Evolutionary conservation across 2,888 invertebrate genomes (phyloP).

Genomic region (Meteorus colon): DNA sequence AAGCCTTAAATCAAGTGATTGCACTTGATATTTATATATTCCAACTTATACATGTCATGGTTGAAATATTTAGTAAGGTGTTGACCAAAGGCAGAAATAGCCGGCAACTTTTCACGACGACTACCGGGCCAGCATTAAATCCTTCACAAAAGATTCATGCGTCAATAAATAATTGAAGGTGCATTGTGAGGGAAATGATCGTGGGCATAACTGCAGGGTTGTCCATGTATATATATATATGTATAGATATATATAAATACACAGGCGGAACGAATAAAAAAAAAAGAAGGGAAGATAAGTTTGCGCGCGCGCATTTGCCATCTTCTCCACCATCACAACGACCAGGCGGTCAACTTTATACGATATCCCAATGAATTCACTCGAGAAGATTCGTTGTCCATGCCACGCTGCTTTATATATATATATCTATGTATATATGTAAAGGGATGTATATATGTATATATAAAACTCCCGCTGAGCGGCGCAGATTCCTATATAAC

Average conservation of each 20-base stretch:
- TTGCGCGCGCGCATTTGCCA: neutral
- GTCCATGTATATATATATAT: neutral
- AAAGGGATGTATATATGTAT: neutral
- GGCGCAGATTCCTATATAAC: conserved; percentile 48
- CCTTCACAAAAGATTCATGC: conserved; percentile 54
- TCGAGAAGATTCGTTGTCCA: conserved; percentile 52
- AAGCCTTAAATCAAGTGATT: neutral
- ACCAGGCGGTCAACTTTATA: conserved; percentile 18
- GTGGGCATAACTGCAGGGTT: neutral
- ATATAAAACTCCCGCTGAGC: conserved; percentile 60
- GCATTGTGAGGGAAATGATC: conserved; percentile 45
- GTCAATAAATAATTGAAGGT: conserved; percentile 55
- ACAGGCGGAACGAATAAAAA: neutral
- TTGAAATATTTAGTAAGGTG: conserved; percentile 53
- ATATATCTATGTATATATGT: neutral
- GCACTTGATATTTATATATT: conserved; percentile 21
- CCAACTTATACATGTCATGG: conserved; percentile 6
- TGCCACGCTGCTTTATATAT: conserved; percentile 54
- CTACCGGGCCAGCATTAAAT: conserved; percentile 53
- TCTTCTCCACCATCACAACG: neutral
- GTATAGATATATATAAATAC: neutral
- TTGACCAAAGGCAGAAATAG: conserved; percentile 48
- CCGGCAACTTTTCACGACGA: conserved; percentile 50
- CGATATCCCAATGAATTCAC: conserved; percentile 56
- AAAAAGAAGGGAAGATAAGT: conserved; percentile 1